Base-by-base conservation (phyloP, 1,140 invertebrate genomes). In the Lordiphosa stackelbergi region DNA sequence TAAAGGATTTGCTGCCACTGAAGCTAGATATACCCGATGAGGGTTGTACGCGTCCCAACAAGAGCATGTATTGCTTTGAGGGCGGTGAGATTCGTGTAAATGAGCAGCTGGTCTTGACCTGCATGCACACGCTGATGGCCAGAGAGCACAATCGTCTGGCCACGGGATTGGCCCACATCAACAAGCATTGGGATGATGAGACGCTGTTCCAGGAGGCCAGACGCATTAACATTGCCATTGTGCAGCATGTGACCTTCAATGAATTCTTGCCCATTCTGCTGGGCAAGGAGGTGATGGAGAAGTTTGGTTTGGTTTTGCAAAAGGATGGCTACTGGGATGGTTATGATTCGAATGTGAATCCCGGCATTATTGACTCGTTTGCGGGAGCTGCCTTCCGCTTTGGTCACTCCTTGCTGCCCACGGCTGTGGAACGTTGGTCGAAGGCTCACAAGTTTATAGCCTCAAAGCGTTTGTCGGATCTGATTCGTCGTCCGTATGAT, bases 131-230 rank as follows among this genome's bases (percentile, higher is more conserved):
- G 0, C 85, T 98, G 1, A 94, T 96, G 92, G 95, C 94, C 0
- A 89, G 95, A 34, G 94, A 96, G 85, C 96, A 98, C 85, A 98
- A 98, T 85, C 90, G 95, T 53, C 88, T 96, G 2, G 96, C 96
- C 1, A 91, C 91, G 47, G 93, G 89, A 16, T 87, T 98, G 31
- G 90, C 92, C 0, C 89, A 91, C 46, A 91, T 97, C 7, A 98
- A 98, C 89, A 95, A 95, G 2, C 96, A 97, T 78, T 98, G 96
- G 96, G 94, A 97, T 79, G 96, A 98, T 81, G 96, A 98, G 88
- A 97, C 93, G 0, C 85, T 98, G 0, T 99, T 94, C 90, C 96
- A 98, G 90, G 97, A 98, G 89, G 89, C 96, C 0, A 90, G 96
- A 62, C 91, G 95, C 40, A 96, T 99, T 71, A 92, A 95, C 45